These are phyloP conservation scores for Cerastis leucographa DNA, from an alignment of 2,888 invertebrate species.

Conservation along the genomic window DNA sequence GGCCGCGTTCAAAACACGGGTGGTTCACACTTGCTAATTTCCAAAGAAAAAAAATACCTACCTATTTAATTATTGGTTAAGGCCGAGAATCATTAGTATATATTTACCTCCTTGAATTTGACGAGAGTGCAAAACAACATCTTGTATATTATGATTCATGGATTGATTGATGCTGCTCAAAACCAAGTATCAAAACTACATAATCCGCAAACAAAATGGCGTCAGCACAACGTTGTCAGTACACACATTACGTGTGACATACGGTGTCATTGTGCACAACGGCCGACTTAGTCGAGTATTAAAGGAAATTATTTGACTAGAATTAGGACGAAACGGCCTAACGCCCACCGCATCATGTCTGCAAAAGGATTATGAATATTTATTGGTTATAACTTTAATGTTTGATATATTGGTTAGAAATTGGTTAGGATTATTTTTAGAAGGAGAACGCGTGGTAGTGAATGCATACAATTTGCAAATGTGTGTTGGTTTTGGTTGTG, in stretches of 20 bases:
- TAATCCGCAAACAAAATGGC: slow-evolving; percentile 63
- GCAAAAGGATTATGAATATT: slow-evolving; percentile 70
- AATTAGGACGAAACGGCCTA: slow-evolving; percentile 74
- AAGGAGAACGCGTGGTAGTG: slow-evolving; percentile 45
- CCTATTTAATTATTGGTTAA: too few relatives aligned
- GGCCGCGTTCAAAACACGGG: too few relatives aligned
- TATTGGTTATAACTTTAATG: slow-evolving; percentile 66
- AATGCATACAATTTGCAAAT: slow-evolving; percentile 35
- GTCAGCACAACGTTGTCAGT: slow-evolving; percentile 80
- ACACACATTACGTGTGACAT: slow-evolving; percentile 89
- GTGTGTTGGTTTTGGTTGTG: neutral
- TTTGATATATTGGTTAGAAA: slow-evolving; percentile 64
- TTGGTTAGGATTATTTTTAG: slow-evolving; percentile 53
- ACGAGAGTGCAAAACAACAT: too few relatives aligned
- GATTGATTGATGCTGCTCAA: neutral
- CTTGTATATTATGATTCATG: too few relatives aligned
- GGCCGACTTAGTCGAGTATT: slow-evolving; percentile 84
- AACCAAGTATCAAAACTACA: slow-evolving; percentile 75
- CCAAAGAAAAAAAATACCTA: too few relatives aligned
- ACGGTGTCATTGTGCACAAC: slow-evolving; percentile 85
- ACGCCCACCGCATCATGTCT: slow-evolving; percentile 73
- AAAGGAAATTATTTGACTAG: slow-evolving; percentile 82
- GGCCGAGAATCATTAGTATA: too few relatives aligned
- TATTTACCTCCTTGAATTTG: too few relatives aligned
- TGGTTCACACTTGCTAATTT: too few relatives aligned